Evolutionary conservation across 1,140 invertebrate species (phyloP).

Genomic region (Drosophila auraria): DNA sequence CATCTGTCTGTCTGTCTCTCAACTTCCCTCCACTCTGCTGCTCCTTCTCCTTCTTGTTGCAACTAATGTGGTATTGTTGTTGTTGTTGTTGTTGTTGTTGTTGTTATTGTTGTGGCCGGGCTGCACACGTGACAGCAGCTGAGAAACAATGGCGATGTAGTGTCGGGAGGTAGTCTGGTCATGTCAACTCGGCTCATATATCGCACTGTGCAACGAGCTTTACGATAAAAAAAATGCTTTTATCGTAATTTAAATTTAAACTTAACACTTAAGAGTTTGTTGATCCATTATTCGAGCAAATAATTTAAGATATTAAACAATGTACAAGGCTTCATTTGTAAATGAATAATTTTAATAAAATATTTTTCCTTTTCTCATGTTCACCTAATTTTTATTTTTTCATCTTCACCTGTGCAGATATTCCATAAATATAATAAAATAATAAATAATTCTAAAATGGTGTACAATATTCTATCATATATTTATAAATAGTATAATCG

Average conservation of each 20-base stretch:
- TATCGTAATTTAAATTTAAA: not conserved
- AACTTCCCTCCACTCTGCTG: constrained; percentile 11
- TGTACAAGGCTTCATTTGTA: too few species aligned
- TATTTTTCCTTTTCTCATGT: too few species aligned
- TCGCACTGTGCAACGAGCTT: constrained; percentile 3
- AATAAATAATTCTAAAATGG: too few species aligned
- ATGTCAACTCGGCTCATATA: constrained; percentile 25
- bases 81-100: constrained; percentile 33
- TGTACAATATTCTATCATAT: too few species aligned
- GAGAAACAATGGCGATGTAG: constrained; percentile 36
- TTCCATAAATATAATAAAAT: too few species aligned
- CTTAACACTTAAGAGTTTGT: not conserved
- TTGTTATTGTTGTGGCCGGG: constrained; percentile 36
- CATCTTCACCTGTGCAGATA: too few species aligned
- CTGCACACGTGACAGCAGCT: constrained; percentile 61
- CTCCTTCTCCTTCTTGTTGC: constrained; percentile 26
- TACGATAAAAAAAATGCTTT: not conserved
- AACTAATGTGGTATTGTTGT: constrained; percentile 28
- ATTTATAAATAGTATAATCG: too few species aligned
- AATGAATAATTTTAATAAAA: too few species aligned
- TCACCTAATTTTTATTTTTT: too few species aligned
- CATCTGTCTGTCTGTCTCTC: constrained; percentile 29
- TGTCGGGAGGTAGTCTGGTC: constrained; percentile 17
- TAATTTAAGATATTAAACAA: too few species aligned
- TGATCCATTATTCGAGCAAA: too few species aligned